Evolutionary conservation across 2,888 invertebrate species (phyloP).

Genomic region (Buathra laborator): DNA sequence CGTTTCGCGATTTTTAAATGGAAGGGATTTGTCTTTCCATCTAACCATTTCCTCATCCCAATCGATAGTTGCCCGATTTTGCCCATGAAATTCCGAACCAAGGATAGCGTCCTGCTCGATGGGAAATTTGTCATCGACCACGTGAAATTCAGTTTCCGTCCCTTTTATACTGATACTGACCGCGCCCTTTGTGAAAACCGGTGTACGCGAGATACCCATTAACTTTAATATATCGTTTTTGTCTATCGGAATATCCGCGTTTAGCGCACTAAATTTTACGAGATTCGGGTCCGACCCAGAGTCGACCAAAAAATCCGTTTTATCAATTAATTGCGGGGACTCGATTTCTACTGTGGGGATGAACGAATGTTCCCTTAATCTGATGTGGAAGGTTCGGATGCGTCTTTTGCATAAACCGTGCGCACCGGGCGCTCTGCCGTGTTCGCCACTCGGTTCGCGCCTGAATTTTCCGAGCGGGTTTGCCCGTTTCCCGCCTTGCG

Average conservation of each 20-base stretch:
- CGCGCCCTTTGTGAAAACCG: constrained; percentile 18
- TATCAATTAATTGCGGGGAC: constrained; percentile 1
- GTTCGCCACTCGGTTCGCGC: constrained; percentile 5
- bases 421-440: constrained; percentile 15
- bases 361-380: neutral
- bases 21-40: neutral
- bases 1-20: neutral
- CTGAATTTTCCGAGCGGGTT: constrained; percentile 1
- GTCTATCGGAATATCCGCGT: neutral
- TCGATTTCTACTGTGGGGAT: constrained; percentile 12
- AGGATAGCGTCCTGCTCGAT: constrained; percentile 15
- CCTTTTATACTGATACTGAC: constrained; percentile 10
- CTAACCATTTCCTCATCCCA: constrained; percentile 14
- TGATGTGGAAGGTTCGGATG: constrained; percentile 18
- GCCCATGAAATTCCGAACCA: constrained; percentile 36
- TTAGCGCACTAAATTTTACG: neutral
- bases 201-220: constrained; percentile 9
- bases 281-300: constrained; percentile 32
- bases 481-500: constrained; percentile 23
- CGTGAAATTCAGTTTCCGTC: constrained; percentile 11
- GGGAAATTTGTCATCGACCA: neutral
- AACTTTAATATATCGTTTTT: neutral
- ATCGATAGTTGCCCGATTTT: constrained; percentile 8
- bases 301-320: constrained; percentile 24
- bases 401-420: neutral